Percentiles rank a stretch among this genome's conserved stretches.
phyloP scores from a whole-genome alignment of 2,888 invertebrate genomes.

The Conomelus anceps region DNA sequence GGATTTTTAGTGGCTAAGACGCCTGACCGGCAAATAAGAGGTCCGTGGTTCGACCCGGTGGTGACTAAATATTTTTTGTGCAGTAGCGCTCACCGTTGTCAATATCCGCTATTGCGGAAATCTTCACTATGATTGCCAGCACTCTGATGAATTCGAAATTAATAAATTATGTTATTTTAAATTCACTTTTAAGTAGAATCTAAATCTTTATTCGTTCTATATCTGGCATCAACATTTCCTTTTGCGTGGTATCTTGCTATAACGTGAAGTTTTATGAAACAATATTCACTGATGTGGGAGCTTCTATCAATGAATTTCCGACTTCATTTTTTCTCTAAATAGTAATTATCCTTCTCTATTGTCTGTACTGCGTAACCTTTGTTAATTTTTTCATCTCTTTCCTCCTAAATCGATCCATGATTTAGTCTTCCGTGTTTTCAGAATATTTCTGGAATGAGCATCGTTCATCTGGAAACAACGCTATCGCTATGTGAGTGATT shows the following conservation, averaged over 20 bases:
- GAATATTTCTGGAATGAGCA: neutral
- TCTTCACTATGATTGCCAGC: too few species aligned
- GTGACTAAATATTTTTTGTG: too few species aligned
- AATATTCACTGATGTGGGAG: neutral
- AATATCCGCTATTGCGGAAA: too few species aligned
- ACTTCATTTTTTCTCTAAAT: neutral
- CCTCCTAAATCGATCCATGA: neutral
- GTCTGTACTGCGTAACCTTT: neutral
- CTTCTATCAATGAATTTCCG: neutral
- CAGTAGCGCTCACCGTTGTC: too few species aligned
- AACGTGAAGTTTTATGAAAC: neutral
- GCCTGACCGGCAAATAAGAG: too few species aligned
- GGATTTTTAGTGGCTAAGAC: too few species aligned
- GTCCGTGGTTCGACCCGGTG: too few species aligned
- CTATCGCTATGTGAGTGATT: too few species aligned
- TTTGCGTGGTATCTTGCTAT: neutral
- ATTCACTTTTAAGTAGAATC: too few species aligned
- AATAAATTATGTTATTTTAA: too few species aligned
- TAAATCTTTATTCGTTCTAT: too few species aligned
- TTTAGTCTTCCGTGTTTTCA: neutral
- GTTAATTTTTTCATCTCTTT: neutral
- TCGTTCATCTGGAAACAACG: neutral
- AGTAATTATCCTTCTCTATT: neutral
- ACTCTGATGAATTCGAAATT: too few species aligned
- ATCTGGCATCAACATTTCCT: neutral